These are phyloP conservation scores for Caenorhabditis panamensis DNA, from an alignment of 2,888 invertebrate genomes.

Conservation along the genomic window DNA sequence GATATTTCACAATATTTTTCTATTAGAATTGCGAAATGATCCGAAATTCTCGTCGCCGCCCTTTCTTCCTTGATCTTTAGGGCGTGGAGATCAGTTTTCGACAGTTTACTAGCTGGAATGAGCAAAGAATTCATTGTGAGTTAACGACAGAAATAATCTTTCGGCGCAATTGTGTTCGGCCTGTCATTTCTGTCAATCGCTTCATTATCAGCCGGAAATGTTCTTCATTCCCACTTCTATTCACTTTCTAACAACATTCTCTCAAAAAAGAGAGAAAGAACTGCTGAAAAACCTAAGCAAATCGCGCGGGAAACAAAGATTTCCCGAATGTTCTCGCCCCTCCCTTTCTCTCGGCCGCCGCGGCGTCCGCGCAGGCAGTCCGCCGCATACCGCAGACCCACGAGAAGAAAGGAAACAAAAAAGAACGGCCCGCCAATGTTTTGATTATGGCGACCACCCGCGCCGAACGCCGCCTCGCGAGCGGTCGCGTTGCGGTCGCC, in stretches of 20 bases:
- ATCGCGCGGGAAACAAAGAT: too few relatives aligned
- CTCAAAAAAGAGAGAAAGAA: not conserved
- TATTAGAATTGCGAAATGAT: conserved; percentile 3
- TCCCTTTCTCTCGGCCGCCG: too few relatives aligned
- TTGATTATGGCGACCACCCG: conserved; percentile 5
- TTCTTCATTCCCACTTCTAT: conserved; percentile 27
- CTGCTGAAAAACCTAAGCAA: not conserved
- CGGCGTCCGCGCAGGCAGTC: too few relatives aligned
- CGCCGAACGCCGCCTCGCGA: not conserved
- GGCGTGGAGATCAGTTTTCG: too few relatives aligned
- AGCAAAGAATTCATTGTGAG: too few relatives aligned
- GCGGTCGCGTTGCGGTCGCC: conserved; percentile 53
- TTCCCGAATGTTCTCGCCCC: too few relatives aligned
- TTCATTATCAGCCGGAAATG: conserved; percentile 37
- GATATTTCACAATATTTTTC: not conserved
- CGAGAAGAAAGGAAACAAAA: conserved; percentile 36
- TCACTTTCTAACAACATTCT: not conserved
- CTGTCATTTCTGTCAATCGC: conserved; percentile 8
- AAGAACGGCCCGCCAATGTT: conserved; percentile 41
- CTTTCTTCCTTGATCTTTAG: too few relatives aligned
- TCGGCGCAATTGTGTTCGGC: too few relatives aligned
- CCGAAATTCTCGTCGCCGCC: not conserved
- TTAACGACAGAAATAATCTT: too few relatives aligned
- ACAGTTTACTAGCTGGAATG: too few relatives aligned
- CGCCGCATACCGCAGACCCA: not conserved